Evolutionary conservation across 2,888 invertebrate species (phyloP).

Genomic region (Tuta absoluta): DNA sequence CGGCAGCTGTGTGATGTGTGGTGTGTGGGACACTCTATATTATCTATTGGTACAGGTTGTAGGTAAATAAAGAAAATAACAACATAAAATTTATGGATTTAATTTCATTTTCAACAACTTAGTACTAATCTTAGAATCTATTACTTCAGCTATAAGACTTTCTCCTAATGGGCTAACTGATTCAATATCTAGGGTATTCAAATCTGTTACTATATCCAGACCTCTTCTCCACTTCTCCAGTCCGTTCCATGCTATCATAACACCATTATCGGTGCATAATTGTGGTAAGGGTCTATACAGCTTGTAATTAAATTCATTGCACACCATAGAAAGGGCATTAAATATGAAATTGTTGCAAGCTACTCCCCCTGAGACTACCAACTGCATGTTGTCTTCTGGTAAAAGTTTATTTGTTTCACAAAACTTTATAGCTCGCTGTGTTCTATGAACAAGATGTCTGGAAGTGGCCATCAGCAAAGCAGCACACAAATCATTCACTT

Average conservation of each 20-base stretch:
- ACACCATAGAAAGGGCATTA: slow-evolving; percentile 85
- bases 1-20: too few relatives aligned
- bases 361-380: slow-evolving; percentile 96
- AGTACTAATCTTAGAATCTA: slow-evolving; percentile 73
- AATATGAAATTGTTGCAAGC: slow-evolving; percentile 95
- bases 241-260: slow-evolving; percentile 99
- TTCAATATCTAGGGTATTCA: slow-evolving; percentile 84
- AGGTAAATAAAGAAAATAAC: slow-evolving; percentile 16
- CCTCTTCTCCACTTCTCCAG: slow-evolving; percentile 87
- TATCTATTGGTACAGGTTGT: background rate
- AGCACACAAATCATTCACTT: slow-evolving; percentile 91
- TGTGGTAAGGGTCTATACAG: slow-evolving; percentile 89
- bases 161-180: slow-evolving; percentile 84
- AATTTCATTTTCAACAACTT: slow-evolving; percentile 67
- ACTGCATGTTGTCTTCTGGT: slow-evolving; percentile 80
- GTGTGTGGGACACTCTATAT: background rate
- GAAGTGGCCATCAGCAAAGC: slow-evolving; percentile 87
- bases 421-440: slow-evolving; percentile 93
- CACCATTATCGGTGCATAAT: slow-evolving; percentile 98
- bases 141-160: slow-evolving; percentile 81
- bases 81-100: slow-evolving; percentile 33
- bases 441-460: slow-evolving; percentile 90
- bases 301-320: slow-evolving; percentile 83
- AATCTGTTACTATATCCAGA: slow-evolving; percentile 78
- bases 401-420: slow-evolving; percentile 83